These are phyloP conservation scores for Lophius piscatorius DNA, from an alignment of 2,113 vertebrate genomes.

Conservation along the genomic window DNA sequence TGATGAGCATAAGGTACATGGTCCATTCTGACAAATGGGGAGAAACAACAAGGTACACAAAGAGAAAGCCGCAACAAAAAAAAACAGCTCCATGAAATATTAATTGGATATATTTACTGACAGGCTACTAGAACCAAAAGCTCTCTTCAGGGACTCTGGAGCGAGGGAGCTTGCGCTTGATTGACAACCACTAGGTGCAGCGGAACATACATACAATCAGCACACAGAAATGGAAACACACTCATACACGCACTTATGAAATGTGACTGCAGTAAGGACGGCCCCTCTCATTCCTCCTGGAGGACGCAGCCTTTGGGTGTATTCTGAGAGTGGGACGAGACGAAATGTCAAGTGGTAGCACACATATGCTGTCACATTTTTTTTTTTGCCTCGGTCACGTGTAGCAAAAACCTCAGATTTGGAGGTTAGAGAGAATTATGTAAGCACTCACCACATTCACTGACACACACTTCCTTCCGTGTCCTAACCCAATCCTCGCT, in stretches of 20 bases:
- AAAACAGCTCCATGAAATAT: conserved; percentile 80
- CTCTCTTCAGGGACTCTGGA: conserved; percentile 55
- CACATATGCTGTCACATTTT: background rate
- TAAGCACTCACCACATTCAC: conserved; percentile 22
- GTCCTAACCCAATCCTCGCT: conserved; percentile 6
- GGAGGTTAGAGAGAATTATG: conserved; percentile 28
- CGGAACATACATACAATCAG: conserved; percentile 37
- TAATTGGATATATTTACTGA: conserved; percentile 81
- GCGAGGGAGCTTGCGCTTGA: conserved; percentile 55
- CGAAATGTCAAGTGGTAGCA: background rate
- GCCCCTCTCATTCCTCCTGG: conserved; percentile 31
- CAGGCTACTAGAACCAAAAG: conserved; percentile 66
- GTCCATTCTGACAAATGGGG: conserved; percentile 77
- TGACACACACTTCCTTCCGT: background rate
- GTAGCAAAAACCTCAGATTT: background rate
- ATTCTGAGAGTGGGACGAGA: conserved; percentile 13
- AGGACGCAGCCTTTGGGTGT: conserved; percentile 17
- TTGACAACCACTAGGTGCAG: conserved; percentile 62
- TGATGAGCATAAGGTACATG: conserved; percentile 75
- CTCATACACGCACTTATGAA: conserved; percentile 45
- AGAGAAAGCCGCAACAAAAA: conserved; percentile 40
- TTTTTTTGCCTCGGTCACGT: background rate
- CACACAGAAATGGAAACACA: conserved; percentile 58
- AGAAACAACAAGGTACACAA: conserved; percentile 58
- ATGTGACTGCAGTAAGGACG: conserved; percentile 38